Percentiles rank a stretch among this genome's conserved stretches.
Conservation (phyloP, 2,113 vertebrate genomes). For the Ochotona princeps region DNA sequence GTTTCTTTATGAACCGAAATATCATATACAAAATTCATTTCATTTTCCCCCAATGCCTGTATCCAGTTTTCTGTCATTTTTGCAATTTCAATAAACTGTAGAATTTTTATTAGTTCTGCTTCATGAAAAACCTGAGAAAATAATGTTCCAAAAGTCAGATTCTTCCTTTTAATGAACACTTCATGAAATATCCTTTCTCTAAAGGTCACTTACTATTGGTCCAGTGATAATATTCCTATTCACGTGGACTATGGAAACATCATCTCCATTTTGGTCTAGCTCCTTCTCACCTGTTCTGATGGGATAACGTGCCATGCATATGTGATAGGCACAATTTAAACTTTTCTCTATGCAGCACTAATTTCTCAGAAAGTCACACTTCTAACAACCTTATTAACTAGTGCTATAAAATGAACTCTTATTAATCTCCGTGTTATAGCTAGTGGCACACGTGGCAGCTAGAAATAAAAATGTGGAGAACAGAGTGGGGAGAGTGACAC, state of each 20-base stretch:
- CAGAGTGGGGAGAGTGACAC: neutral
- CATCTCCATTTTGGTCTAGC: slow-evolving; percentile 5
- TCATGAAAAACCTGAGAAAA: slow-evolving; percentile 41
- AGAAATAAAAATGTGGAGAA: neutral
- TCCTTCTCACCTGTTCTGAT: neutral
- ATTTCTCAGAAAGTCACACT: slow-evolving; percentile 10
- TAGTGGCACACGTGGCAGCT: neutral
- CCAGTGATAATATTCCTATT: neutral
- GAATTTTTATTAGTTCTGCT: slow-evolving; percentile 31
- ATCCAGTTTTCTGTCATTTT: neutral
- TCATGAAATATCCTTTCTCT: slow-evolving; percentile 8
- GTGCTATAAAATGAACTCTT: slow-evolving; percentile 12
- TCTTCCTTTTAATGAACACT: slow-evolving; percentile 11
- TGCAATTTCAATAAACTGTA: slow-evolving; percentile 3
- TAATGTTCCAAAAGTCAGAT: slow-evolving; percentile 25
- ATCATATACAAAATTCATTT: neutral
- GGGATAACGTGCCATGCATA: slow-evolving; percentile 20
- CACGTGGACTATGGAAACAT: neutral
- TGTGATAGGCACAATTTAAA: slow-evolving; percentile 25
- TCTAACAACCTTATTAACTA: neutral
- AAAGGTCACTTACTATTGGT: slow-evolving; percentile 25
- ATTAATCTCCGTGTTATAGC: slow-evolving; percentile 8
- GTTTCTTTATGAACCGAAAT: neutral
- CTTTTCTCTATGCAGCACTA: neutral
- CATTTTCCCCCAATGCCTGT: neutral